These are phyloP conservation scores for Venustaconcha ellipsiformis DNA, from an alignment of 1,140 invertebrate species.

Conservation along the genomic window DNA sequence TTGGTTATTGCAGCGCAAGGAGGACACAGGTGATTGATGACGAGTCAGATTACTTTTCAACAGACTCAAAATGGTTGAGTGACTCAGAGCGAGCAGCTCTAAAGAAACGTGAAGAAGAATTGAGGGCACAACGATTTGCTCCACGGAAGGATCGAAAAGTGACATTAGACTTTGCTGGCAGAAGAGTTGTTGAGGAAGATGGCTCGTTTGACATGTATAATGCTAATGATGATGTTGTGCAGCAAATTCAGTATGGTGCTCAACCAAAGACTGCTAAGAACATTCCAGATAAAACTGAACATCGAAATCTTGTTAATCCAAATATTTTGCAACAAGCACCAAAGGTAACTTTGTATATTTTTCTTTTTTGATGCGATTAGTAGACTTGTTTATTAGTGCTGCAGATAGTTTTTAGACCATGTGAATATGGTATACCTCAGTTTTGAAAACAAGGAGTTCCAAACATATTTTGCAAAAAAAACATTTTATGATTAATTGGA, in stretches of 20 bases:
- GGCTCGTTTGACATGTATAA: constrained; percentile 62
- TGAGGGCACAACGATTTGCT: constrained; percentile 78
- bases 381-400: too few relatives aligned
- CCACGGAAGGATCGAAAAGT: constrained; percentile 77
- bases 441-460: too few relatives aligned
- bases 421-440: too few relatives aligned
- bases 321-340: constrained; percentile 32
- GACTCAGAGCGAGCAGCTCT: constrained; percentile 78
- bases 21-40: constrained; percentile 94
- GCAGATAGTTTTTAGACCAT: too few relatives aligned
- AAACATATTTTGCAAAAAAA: too few relatives aligned
- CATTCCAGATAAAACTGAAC: constrained; percentile 2
- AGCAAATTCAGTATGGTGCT: constrained; percentile 62
- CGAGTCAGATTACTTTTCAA: constrained; percentile 92
- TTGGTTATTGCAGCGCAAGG: constrained; percentile 76
- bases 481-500: too few relatives aligned
- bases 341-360: constrained; percentile 24
- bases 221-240: constrained; percentile 66
- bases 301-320: constrained; percentile 36
- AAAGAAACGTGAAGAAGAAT: constrained; percentile 78
- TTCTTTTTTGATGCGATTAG: neutral
- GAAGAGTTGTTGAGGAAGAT: constrained; percentile 70
- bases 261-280: constrained; percentile 26
- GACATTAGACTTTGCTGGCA: constrained; percentile 87
- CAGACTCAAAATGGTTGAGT: constrained; percentile 85